Evolutionary conservation across 2,888 invertebrate genomes (phyloP).

Genomic region (Oscheius sp.): DNA sequence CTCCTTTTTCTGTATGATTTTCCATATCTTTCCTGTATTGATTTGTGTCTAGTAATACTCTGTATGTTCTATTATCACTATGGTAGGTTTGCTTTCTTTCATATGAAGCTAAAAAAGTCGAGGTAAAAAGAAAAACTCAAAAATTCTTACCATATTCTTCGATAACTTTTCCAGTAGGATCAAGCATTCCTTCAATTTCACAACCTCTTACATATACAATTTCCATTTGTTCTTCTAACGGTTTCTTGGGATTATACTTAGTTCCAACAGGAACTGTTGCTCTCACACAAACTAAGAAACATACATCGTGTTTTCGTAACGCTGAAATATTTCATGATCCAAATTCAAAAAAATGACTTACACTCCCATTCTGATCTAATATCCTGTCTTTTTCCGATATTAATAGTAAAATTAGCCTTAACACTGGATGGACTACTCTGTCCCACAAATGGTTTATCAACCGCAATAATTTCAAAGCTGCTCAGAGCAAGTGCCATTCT

Average conservation of each 20-base stretch:
- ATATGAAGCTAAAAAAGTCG: conserved; percentile 37
- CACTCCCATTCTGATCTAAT: conserved; percentile 6
- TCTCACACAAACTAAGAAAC: conserved; percentile 86
- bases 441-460: conserved; percentile 79
- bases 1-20: conserved; percentile 47
- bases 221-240: conserved; percentile 62
- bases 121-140: too few species aligned
- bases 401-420: conserved; percentile 92
- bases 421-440: conserved; percentile 95
- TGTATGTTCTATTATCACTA: conserved; percentile 89
- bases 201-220: conserved; percentile 91
- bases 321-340: conserved; percentile 72
- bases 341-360: not conserved
- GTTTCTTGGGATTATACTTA: conserved; percentile 67
- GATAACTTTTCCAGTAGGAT: conserved; percentile 91
- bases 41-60: conserved; percentile 94
- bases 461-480: conserved; percentile 91
- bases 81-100: conserved; percentile 81
- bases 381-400: conserved; percentile 81
- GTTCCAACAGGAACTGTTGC: conserved; percentile 86
- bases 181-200: conserved; percentile 97
- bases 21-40: conserved; percentile 81
- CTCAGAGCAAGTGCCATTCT: conserved; percentile 95
- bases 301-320: conserved; percentile 95
- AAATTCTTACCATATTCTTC: conserved; percentile 81